Evolutionary conservation across 2,888 invertebrate species (phyloP), one percentile per base, ranked within the genome.

Genomic region (Ectemnius cavifrons): DNA sequence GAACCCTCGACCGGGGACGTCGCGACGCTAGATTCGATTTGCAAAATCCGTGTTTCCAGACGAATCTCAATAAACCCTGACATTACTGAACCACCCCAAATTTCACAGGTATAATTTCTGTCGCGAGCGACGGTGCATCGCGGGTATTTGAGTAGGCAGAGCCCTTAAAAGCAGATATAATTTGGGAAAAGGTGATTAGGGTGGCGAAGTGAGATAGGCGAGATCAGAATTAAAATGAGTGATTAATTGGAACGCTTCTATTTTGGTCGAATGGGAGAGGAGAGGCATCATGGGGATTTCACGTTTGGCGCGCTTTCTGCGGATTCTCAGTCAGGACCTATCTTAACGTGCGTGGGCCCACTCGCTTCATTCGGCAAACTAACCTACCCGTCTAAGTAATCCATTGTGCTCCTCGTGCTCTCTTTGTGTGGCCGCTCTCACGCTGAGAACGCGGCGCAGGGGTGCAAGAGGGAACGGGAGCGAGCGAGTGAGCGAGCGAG

Each of bases 301-400:
- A 69, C 73, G 63, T 82, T 80, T 81, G 71, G 74, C 80, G 80
- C 79, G 79, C 80, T 81, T 80, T 83, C 75, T 80, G 60, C 78
- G 82, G 82, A 83, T 84, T 80, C 83, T 68, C 82, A 86, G 86
- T 87, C 88, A 88, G 86, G 88, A 88, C 88, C 89, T 89, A 89
- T 88, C 89, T 89, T 89, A 89, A 89, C 87, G 85, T 87, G 86
- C 86, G 87, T 86, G 86, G 86, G 84, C 81, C 83, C 84, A 78
- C 77, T 84, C 83, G 84, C 84, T 84, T 86, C 82, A 84, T 86
- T 85, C 85, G 87, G 82, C 86, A 89, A 90, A 87, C 89, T 89
- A 89, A 90, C 88, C 89, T 89, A 89, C 87, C 88, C 85, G 85
- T 84, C 87, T 87, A 86, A 89, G 85, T 88, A 86, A 88, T 86